Percentiles rank a stretch among this genome's conserved stretches.
Conservation (phyloP, 1,140 invertebrate genomes). For the Dinoponera quadriceps region DNA sequence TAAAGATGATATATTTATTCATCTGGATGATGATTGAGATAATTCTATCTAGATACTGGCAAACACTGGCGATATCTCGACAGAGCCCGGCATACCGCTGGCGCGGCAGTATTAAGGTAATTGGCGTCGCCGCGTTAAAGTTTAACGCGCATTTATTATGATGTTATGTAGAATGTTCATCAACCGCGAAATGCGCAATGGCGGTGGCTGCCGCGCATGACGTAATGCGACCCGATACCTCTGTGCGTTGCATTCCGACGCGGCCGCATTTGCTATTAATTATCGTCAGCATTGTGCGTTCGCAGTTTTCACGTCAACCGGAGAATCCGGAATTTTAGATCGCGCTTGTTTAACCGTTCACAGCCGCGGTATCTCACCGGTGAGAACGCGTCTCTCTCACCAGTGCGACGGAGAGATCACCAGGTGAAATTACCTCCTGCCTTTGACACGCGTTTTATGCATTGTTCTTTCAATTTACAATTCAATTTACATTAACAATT, state of each 20-base stretch:
- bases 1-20: too few relatives aligned
- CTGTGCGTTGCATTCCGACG: background rate
- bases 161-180: background rate
- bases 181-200: constrained; percentile 31
- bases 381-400: too few relatives aligned
- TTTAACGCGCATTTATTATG: constrained; percentile 42
- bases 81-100: background rate
- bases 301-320: background rate
- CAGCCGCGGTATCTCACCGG: background rate
- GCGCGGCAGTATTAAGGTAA: background rate
- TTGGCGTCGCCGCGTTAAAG: constrained; percentile 17
- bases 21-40: too few relatives aligned
- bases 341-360: background rate
- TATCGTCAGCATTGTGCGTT: background rate
- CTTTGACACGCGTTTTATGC: too few relatives aligned
- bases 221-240: constrained; percentile 17
- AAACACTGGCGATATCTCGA: constrained; percentile 30
- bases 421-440: too few relatives aligned
- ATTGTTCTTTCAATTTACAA: too few relatives aligned
- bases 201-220: background rate
- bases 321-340: background rate
- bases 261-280: constrained; percentile 9
- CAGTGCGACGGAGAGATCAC: too few relatives aligned
- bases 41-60: too few relatives aligned
- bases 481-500: too few relatives aligned